phyloP scores from a whole-genome alignment of 2,888 invertebrate genomes.

The Noctuana brunneofusca region DNA sequence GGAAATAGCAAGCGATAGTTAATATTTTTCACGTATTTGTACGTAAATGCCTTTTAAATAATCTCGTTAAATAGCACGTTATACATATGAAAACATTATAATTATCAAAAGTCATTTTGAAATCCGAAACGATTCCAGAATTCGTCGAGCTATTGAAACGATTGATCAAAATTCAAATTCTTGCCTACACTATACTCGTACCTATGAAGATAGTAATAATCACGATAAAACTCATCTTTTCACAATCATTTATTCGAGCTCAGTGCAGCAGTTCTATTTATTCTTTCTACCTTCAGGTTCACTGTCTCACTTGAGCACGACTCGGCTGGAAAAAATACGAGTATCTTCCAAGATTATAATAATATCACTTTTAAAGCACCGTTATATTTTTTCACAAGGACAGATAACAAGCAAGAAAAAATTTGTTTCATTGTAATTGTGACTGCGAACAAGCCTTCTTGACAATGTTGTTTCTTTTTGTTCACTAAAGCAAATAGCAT shows the following conservation, averaged over 20 bases:
- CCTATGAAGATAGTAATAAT: not conserved
- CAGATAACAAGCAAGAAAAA: slow-evolving; percentile 22
- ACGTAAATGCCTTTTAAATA: too few relatives aligned
- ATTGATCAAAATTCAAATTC: not conserved
- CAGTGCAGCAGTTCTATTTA: slow-evolving; percentile 1
- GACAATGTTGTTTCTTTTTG: not conserved
- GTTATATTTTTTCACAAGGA: slow-evolving; percentile 19
- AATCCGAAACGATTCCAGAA: too few relatives aligned
- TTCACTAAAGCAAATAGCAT: not conserved
- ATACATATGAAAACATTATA: too few relatives aligned
- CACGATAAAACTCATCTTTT: slow-evolving; percentile 2
- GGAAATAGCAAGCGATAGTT: too few relatives aligned
- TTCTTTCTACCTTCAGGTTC: slow-evolving; percentile 6
- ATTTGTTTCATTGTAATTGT: slow-evolving; percentile 17
- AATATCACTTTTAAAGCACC: slow-evolving; percentile 19
- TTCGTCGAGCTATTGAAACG: not conserved
- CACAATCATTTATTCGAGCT: slow-evolving; percentile 9
- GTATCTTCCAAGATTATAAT: slow-evolving; percentile 12
- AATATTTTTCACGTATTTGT: too few relatives aligned
- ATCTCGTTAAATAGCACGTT: too few relatives aligned
- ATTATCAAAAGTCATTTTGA: too few relatives aligned
- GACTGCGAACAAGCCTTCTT: slow-evolving; percentile 1
- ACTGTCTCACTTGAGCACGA: slow-evolving; percentile 3
- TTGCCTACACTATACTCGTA: not conserved
- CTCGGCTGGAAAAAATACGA: not conserved